Evolutionary conservation across 1,140 invertebrate species (phyloP), one percentile per base, ranked within the genome.

Genomic region (Eupeodes corollae): DNA sequence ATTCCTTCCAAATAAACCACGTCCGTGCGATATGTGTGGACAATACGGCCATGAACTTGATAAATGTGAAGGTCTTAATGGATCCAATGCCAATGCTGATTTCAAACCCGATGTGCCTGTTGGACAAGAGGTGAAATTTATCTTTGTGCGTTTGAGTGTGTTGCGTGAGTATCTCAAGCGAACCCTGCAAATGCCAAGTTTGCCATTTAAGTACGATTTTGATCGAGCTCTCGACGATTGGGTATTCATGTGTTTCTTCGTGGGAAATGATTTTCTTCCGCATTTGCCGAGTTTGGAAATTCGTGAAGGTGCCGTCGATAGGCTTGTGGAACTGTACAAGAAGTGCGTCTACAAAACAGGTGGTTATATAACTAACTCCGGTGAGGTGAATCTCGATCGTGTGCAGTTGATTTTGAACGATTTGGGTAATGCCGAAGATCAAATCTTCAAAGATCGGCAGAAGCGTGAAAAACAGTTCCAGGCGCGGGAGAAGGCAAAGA

Each of bases 221-320:
- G 89, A 97, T 61, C 71, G 91, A 50, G 91, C 82, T 2, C 64
- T 97, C 3, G 97, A 99, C 70, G 97, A 99, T 72, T 99, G 96
- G 95, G 95, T 99, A 1, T 98, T 99, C 67, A 98, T 99, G 92
- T 99, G 97, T 71, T 99, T 99, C 73, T 99, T 99, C 74, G 97
- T 99, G 47, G 97, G 97, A 37, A 99, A 99, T 72, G 97, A 99
- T 75, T 99, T 99, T 69, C 70, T 99, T 54, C 97, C 97, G 13
- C 97, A 99, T 77, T 75, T 99, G 47, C 97, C 97, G 13, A 98
- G 93, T 18, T 71, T 99, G 49, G 96, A 99, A 76, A 99, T 99
- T 59, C 76, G 96, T 49, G 97, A 99, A 76, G 88, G 87, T 12
- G 97, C 97, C 0, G 97, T 99, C 51, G 95, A 99, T 70, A 75